Evolutionary conservation across 2,888 invertebrate genomes (phyloP).

Genomic region (Halictus quadricinctus): DNA sequence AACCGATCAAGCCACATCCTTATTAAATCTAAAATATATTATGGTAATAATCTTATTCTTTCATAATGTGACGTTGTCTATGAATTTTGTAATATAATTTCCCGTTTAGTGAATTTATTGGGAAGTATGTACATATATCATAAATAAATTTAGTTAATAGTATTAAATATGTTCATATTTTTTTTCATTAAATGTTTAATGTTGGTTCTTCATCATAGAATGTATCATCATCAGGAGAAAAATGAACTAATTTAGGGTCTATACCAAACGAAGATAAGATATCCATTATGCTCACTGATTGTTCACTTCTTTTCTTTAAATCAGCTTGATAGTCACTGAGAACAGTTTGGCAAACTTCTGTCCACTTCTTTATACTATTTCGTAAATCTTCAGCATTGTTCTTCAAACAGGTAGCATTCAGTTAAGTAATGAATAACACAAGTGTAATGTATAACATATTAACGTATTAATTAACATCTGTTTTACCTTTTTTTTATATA

Average conservation of each 20-base stretch:
- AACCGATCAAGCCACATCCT: slow-evolving; percentile 91
- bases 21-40: slow-evolving; percentile 81
- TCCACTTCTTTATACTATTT: slow-evolving; percentile 84
- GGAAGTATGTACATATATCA: slow-evolving; percentile 28
- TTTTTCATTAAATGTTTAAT: neutral
- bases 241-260: slow-evolving; percentile 83
- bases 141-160: slow-evolving; percentile 20
- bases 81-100: slow-evolving; percentile 2
- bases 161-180: neutral
- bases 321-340: slow-evolving; percentile 83
- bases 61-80: slow-evolving; percentile 67
- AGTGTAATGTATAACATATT: neutral
- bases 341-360: slow-evolving; percentile 84
- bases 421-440: neutral
- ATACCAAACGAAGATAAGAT: slow-evolving; percentile 84
- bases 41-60: neutral
- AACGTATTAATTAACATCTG: neutral
- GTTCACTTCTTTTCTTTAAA: slow-evolving; percentile 82
- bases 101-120: neutral
- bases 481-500: slow-evolving; percentile 68
- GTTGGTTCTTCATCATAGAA: slow-evolving; percentile 79
- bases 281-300: slow-evolving; percentile 83
- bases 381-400: slow-evolving; percentile 83
- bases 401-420: slow-evolving; percentile 59
- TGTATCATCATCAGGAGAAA: slow-evolving; percentile 83